Conservation (phyloP, 1,140 invertebrate species). For the Drosophila auraria region DNA sequence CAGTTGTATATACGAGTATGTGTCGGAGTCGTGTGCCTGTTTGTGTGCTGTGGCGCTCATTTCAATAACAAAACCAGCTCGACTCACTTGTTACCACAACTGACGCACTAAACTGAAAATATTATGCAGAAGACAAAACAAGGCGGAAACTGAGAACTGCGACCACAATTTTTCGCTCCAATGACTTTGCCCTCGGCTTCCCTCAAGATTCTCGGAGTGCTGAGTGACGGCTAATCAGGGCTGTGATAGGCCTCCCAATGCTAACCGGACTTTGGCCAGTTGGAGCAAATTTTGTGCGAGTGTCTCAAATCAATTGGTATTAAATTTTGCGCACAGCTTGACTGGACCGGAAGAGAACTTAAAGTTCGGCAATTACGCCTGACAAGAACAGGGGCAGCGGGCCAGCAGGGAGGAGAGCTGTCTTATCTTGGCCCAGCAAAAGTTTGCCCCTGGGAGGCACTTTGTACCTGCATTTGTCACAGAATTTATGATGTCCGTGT, state of each 20-base stretch:
- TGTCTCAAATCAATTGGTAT: constrained; percentile 71
- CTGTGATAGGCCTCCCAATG: constrained; percentile 26
- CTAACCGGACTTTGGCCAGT: constrained; percentile 46
- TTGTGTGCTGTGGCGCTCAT: constrained; percentile 51
- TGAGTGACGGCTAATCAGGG: constrained; percentile 66
- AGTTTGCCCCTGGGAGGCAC: constrained; percentile 61
- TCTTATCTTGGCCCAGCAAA: constrained; percentile 57
- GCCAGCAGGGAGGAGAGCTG: not conserved
- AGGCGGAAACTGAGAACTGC: constrained; percentile 59
- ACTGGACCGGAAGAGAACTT: constrained; percentile 24
- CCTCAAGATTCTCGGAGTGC: constrained; percentile 6
- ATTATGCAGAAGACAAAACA: constrained; percentile 71
- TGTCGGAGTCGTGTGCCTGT: constrained; percentile 10
- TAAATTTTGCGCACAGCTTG: constrained; percentile 46
- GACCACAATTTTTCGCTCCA: constrained; percentile 51
- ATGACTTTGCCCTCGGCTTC: not conserved
- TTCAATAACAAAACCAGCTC: constrained; percentile 82
- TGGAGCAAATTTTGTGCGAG: constrained; percentile 70
- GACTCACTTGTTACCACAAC: constrained; percentile 80
- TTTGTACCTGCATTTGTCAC: constrained; percentile 81
- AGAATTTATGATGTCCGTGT: constrained; percentile 72
- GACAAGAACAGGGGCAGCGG: not conserved
- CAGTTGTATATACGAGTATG: constrained; percentile 39
- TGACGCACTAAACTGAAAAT: constrained; percentile 78
- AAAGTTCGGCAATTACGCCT: constrained; percentile 67